Evolutionary conservation across 1,140 invertebrate species (phyloP).

Genomic region (Aphaenogaster ashmeadi): DNA sequence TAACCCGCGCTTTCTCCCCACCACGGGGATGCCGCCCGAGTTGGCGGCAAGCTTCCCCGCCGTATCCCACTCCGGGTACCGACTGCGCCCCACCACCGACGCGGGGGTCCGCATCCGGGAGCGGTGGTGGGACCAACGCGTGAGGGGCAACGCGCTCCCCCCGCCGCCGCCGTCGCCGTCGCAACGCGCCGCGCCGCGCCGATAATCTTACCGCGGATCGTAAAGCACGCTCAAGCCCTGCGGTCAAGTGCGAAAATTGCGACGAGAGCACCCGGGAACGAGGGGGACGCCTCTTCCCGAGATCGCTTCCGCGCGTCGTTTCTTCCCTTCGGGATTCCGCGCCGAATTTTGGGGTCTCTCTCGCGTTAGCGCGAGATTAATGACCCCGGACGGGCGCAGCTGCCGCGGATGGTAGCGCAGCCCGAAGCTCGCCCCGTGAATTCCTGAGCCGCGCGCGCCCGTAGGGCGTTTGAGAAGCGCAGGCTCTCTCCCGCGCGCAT

Average conservation of each 20-base stretch:
- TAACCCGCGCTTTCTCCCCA: slow-evolving; percentile 86
- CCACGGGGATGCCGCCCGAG: slow-evolving; percentile 64
- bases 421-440: neutral
- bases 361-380: slow-evolving; percentile 41
- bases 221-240: slow-evolving; percentile 77
- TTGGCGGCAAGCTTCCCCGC: slow-evolving; percentile 77
- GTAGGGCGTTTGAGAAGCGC: neutral
- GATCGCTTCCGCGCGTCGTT: neutral
- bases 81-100: slow-evolving; percentile 30
- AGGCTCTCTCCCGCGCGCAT: too few relatives aligned
- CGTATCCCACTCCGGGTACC: slow-evolving; percentile 11
- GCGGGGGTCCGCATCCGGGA: slow-evolving; percentile 70
- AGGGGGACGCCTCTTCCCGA: neutral
- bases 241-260: slow-evolving; percentile 82
- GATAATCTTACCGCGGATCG: slow-evolving; percentile 77
- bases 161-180: slow-evolving; percentile 34
- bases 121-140: slow-evolving; percentile 16
- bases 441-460: neutral
- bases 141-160: slow-evolving; percentile 55
- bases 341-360: neutral
- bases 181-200: slow-evolving; percentile 3
- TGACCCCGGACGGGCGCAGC: slow-evolving; percentile 13
- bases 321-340: slow-evolving; percentile 28
- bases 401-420: neutral
- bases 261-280: slow-evolving; percentile 74